Base-by-base conservation (phyloP, 2,113 vertebrate species). In the human region DNA sequence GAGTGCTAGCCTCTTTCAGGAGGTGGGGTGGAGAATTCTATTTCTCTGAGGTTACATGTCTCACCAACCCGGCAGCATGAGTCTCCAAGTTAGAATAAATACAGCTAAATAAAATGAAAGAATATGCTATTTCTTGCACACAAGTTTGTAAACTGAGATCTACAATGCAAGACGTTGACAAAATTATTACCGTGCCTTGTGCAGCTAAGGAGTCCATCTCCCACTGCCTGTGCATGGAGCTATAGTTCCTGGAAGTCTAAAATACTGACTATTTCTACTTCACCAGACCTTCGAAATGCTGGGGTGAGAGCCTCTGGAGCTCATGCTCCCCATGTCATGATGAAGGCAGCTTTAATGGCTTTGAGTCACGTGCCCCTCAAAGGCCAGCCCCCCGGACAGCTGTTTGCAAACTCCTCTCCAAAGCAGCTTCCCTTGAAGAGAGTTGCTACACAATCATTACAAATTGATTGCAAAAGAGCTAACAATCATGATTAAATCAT, bases 391-490 rank as follows among this genome's bases (percentile, higher is more conserved):
- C 98, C 98, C 98, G 97, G 98, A 96, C 78, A 73, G 98, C 98
- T 99, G 99, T 99, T 99, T 99, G 99, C 98, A 98, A 99, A 99
- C 99, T 99, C 99, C 98, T 99, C 99, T 99, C 98, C 96, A 98
- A 98, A 98, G 98, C 98, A 97, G 98, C 97, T 99, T 98, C 98
- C 98, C 98, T 99, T 99, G 98, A 99, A 99, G 98, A 99, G 98
- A 99, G 99, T 99, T 99, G 99, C 99, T 99, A 99, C 99, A 99
- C 99, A 99, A 99, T 99, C 99, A 99, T 99, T 99, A 99, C 99
- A 99, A 99, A 99, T 99, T 99, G 99, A 99, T 99, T 99, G 99
- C 99, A 99, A 99, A 99, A 99, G 99, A 99, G 99, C 99, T 99
- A 99, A 99, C 99, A 99, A 99, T 99, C 99, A 99, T 99, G 99